Percentiles rank a stretch among this genome's conserved stretches.
These are phyloP conservation scores for Neomonachus schauinslandi DNA, from an alignment of 2,113 vertebrate species.

Conservation along the genomic window DNA sequence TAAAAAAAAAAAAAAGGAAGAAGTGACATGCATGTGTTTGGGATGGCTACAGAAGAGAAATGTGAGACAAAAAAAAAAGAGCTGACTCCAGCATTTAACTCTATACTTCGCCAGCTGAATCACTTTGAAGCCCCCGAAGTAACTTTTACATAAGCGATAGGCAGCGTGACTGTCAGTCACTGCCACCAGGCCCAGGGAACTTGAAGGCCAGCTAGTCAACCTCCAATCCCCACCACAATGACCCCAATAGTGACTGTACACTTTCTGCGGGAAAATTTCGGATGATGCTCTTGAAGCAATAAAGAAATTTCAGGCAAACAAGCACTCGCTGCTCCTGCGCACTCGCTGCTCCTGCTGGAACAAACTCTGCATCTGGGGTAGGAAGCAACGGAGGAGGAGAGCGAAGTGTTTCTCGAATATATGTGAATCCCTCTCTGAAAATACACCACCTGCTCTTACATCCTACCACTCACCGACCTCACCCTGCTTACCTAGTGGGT, in stretches of 20 bases:
- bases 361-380: not conserved
- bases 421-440: constrained; percentile 44
- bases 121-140: not conserved
- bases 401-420: not conserved
- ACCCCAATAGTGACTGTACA: not conserved
- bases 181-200: not conserved
- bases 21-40: not conserved
- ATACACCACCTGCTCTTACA: not conserved
- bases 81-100: not conserved
- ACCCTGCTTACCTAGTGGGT: not conserved
- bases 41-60: not conserved
- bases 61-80: not conserved
- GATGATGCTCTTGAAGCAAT: constrained; percentile 2
- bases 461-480: not conserved
- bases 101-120: not conserved
- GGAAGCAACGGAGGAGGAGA: not conserved
- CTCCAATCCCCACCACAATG: not conserved
- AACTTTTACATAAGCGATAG: not conserved
- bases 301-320: constrained; percentile 1
- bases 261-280: constrained; percentile 2
- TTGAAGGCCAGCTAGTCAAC: not conserved
- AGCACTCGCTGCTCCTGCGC: not conserved
- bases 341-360: constrained; percentile 41
- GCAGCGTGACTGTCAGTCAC: not conserved
- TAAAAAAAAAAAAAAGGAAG: not conserved